These are phyloP conservation scores for Lochmaea capreae DNA, from an alignment of 2,888 invertebrate species.

Conservation along the genomic window DNA sequence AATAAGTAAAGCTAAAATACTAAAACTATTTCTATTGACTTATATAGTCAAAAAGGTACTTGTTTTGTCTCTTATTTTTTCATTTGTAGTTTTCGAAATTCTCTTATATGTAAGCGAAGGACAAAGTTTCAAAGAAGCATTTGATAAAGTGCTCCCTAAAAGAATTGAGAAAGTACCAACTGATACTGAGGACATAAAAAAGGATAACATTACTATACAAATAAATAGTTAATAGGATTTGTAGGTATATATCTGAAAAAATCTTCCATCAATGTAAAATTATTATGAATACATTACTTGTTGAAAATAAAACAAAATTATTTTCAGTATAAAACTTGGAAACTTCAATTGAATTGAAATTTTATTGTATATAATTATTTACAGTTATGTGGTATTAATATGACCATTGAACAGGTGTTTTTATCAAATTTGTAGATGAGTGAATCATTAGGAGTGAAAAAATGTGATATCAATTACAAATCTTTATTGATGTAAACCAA, in stretches of 20 bases:
- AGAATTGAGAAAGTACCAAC: conserved; percentile 51
- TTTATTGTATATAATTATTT: no score
- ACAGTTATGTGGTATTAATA: no score
- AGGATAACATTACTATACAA: not conserved
- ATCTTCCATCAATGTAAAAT: not conserved
- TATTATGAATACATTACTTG: no score
- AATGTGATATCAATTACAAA: no score
- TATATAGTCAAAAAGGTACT: no score
- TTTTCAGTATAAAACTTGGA: no score
- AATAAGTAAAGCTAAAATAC: no score
- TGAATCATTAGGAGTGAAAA: not conserved
- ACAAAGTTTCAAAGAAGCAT: conserved; percentile 81
- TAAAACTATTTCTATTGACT: no score
- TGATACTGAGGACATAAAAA: conserved; percentile 4
- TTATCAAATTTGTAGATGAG: no score
- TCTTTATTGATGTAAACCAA: not conserved
- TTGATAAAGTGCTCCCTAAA: conserved; percentile 81
- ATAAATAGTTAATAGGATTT: not conserved
- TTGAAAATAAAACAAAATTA: no score
- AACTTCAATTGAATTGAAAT: no score
- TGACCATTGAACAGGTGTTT: no score
- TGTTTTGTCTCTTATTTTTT: not conserved
- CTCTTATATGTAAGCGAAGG: conserved; percentile 82
- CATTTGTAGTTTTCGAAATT: conserved; percentile 84
- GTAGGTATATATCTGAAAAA: not conserved